Evolutionary conservation across 2,113 vertebrate genomes (phyloP), one percentile per base, ranked within the genome.

Genomic region (Glareola pratincola): DNA sequence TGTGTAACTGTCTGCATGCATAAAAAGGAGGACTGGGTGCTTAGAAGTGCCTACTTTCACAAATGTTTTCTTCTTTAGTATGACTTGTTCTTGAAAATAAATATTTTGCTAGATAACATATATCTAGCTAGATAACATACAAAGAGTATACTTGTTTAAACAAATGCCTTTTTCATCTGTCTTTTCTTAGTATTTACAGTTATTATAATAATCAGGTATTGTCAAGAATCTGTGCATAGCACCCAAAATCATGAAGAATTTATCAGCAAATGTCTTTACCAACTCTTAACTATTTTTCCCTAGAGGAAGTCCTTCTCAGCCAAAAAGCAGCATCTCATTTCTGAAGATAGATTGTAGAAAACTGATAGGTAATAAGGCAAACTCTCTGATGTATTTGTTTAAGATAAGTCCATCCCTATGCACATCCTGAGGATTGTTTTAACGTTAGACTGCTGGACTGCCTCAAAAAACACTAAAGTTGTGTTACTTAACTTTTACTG

Each of bases 11-110:
- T 37, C 76, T 41, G 17, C 27, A 13, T 15, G 45, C n/a, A 3
- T 47, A 27, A 22, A 8, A 20, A 24, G 23, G 36, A 60, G 24
- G 6, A 16, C 4, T 1, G 1, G 19, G 60, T 14, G 0, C 34
- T 71, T 18, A 1, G 30, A 37, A 74, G 32, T 14, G 51, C 6
- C 12, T 48, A 4, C 15, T 89, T 37, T 39, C 32, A n/a, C 20
- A 21, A 43, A 5, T 15, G 6, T 8, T 41, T 84, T 22, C 16
- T 8, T 43, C 5, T 50, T 72, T 14, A 14, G 14, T 3, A 12
- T 22, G 22, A 16, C 5, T 53, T 50, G 12, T 30, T 59, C 43
- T 29, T 50, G 47, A 14, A 26, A n/a, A 6, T 8, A 27, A 68
- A 17, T 62, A 1, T 30, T 69, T 39, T 53, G 8, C 24, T 47